Evolutionary conservation across 2,113 vertebrate genomes (phyloP).

Genomic region (Callipepla californica): DNA sequence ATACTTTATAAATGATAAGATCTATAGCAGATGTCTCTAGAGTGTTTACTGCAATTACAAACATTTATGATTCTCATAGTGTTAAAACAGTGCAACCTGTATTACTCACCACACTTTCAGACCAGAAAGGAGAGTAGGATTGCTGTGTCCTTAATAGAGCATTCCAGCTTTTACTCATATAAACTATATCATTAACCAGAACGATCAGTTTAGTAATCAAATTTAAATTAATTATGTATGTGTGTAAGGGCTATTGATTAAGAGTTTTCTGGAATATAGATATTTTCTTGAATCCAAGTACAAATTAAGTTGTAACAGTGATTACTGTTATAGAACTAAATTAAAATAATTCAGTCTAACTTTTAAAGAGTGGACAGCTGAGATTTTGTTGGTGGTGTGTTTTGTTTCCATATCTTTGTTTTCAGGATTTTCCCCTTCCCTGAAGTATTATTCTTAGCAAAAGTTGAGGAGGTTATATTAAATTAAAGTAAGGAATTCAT

Average conservation of each 20-base stretch:
- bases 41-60: background rate
- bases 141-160: background rate
- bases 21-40: background rate
- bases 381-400: background rate
- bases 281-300: background rate
- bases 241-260: background rate
- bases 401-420: too few species aligned
- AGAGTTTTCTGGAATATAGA: background rate
- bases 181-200: background rate
- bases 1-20: background rate
- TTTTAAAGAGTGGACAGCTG: background rate
- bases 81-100: background rate
- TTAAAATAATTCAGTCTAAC: background rate
- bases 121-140: background rate
- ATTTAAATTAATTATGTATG: background rate
- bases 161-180: background rate
- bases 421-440: background rate
- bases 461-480: background rate
- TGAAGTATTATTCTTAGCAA: background rate
- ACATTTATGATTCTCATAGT: background rate
- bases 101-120: background rate
- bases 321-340: background rate
- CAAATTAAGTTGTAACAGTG: background rate
- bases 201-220: background rate
- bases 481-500: background rate